These are phyloP conservation scores for Troides oblongomaculatus DNA, from an alignment of 2,888 invertebrate species.

Conservation along the genomic window DNA sequence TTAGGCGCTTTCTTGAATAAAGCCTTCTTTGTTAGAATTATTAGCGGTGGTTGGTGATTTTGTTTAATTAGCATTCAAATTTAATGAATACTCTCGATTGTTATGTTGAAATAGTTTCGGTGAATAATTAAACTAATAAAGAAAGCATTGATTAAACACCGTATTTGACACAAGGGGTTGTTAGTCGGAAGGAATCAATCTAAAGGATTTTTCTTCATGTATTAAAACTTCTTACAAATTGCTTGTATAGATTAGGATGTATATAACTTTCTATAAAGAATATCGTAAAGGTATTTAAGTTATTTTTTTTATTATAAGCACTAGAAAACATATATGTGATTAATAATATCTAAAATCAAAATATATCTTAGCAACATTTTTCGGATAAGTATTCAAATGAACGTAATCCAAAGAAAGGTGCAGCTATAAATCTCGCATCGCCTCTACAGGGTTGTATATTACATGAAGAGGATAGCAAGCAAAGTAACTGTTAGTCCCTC, in stretches of 20 bases:
- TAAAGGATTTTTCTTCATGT: no score
- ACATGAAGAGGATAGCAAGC: slow-evolving; percentile 26
- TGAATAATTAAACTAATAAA: background rate
- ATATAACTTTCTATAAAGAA: no score
- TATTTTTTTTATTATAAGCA: no score
- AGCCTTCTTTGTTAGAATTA: slow-evolving; percentile 40
- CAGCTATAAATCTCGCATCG: slow-evolving; percentile 18
- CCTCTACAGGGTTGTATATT: slow-evolving; percentile 25
- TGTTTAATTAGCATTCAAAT: slow-evolving; percentile 25
- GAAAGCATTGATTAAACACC: no score
- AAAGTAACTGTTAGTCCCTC: slow-evolving; percentile 35
- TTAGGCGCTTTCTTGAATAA: slow-evolving; percentile 41
- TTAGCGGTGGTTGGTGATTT: slow-evolving; percentile 32
- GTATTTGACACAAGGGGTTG: no score
- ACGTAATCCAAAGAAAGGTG: slow-evolving; percentile 11
- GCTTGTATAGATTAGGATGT: no score
- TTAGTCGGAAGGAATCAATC: no score
- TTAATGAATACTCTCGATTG: background rate
- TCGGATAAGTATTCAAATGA: slow-evolving; percentile 10
- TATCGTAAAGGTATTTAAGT: no score
- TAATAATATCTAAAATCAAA: no score
- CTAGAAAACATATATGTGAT: no score
- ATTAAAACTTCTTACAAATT: no score
- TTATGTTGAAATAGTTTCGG: background rate
- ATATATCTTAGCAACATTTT: background rate